Evolutionary conservation across 1,140 invertebrate species (phyloP).

Genomic region (Ooceraea biroi): DNA sequence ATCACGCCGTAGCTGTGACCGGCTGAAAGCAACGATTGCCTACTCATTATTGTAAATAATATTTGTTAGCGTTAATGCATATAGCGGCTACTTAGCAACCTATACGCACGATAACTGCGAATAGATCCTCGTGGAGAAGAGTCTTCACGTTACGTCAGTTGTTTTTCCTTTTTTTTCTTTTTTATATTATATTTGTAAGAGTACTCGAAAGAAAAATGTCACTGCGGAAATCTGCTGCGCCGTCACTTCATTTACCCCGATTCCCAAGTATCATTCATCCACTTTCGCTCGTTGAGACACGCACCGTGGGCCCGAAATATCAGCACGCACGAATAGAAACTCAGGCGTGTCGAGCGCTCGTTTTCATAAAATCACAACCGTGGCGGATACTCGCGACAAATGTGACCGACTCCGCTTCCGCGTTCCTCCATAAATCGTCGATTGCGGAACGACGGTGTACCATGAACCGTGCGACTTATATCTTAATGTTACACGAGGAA

Average conservation of each 20-base stretch:
- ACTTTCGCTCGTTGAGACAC: conserved; percentile 39
- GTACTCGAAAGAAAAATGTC: conserved; percentile 80
- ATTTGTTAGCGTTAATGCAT: conserved; percentile 76
- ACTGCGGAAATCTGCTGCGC: conserved; percentile 68
- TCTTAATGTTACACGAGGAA: neutral
- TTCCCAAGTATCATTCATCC: conserved; percentile 3
- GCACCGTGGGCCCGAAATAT: neutral
- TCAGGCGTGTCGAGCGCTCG: neutral
- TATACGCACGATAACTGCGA: conserved; percentile 54
- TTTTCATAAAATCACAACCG: conserved; percentile 24
- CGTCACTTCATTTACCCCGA: conserved; percentile 41
- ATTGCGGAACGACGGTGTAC: neutral
- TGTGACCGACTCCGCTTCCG: neutral
- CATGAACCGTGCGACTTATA: neutral
- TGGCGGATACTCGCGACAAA: conserved; percentile 1
- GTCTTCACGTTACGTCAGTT: conserved; percentile 67
- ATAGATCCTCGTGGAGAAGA: conserved; percentile 60
- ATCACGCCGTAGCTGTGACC: conserved; percentile 22
- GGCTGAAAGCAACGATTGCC: conserved; percentile 60
- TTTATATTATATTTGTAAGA: conserved; percentile 84
- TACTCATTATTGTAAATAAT: conserved; percentile 79
- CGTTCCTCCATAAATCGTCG: neutral
- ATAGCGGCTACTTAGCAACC: conserved; percentile 73
- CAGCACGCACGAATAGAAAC: neutral
- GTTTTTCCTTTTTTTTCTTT: conserved; percentile 68